Evolutionary conservation across 1,140 invertebrate species (phyloP).

Genomic region (Trypoxylus dichotomus): DNA sequence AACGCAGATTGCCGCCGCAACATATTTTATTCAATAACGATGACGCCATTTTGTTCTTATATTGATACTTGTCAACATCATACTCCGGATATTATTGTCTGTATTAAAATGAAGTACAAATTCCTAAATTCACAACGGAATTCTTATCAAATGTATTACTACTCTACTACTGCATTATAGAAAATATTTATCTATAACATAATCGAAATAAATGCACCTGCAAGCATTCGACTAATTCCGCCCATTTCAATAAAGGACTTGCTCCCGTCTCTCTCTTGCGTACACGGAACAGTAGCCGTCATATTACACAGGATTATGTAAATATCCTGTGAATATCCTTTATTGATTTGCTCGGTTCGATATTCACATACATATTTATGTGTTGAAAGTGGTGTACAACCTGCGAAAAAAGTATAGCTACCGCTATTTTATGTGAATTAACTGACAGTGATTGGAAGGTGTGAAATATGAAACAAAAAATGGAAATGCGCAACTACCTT

Average conservation of each 20-base stretch:
- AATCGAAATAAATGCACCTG: slow-evolving; percentile 38
- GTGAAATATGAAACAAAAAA: not conserved
- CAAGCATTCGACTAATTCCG: slow-evolving; percentile 48
- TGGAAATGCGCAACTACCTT: not conserved
- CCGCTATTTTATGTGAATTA: not conserved
- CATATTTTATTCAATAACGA: no score
- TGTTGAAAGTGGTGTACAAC: slow-evolving; percentile 2
- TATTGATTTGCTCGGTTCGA: slow-evolving; percentile 36
- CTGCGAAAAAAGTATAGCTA: not conserved
- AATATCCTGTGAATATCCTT: slow-evolving; percentile 27
- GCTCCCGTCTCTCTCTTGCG: slow-evolving; percentile 7
- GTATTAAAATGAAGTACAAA: no score
- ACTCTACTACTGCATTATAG: not conserved
- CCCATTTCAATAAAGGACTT: slow-evolving; percentile 35
- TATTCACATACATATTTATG: slow-evolving; percentile 8
- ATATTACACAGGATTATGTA: not conserved
- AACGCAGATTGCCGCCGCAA: no score
- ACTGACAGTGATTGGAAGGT: not conserved
- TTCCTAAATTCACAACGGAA: no score
- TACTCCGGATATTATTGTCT: no score
- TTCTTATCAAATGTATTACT: not conserved
- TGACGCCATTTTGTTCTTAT: no score
- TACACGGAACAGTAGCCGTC: not conserved
- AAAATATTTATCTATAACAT: not conserved
- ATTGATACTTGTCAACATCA: no score